These are phyloP conservation scores for Melanerpes formicivorus DNA, from an alignment of 2,113 vertebrate species.

Conservation along the genomic window DNA sequence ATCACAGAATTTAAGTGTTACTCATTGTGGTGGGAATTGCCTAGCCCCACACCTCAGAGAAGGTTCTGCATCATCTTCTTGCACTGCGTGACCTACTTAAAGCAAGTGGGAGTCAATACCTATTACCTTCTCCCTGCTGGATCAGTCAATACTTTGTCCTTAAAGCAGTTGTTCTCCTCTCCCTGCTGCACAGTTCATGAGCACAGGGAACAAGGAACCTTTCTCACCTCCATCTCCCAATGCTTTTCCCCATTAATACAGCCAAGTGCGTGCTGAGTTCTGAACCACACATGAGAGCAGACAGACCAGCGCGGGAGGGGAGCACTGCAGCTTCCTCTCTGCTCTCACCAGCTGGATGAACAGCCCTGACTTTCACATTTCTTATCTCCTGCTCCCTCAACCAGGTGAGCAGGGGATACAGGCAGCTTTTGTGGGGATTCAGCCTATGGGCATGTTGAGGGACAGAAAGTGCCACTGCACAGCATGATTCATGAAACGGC, in stretches of 20 bases:
- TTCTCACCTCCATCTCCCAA: neutral
- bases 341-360: accelerated
- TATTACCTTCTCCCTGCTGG: slow-evolving; percentile 11
- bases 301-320: neutral
- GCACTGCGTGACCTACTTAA: neutral
- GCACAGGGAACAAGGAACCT: neutral
- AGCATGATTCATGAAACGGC: accelerated
- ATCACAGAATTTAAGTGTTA: neutral
- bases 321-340: accelerated
- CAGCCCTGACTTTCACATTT: neutral
- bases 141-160: neutral
- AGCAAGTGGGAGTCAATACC: slow-evolving; percentile 24
- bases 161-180: neutral
- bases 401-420: no score
- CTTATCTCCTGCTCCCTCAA: neutral
- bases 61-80: neutral
- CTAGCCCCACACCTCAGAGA: neutral
- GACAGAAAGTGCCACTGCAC: neutral
- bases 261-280: neutral
- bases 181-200: neutral
- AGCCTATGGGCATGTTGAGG: neutral
- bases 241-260: neutral
- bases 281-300: neutral
- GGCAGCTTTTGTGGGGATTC: neutral
- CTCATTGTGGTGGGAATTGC: neutral